Evolutionary conservation across 2,113 vertebrate species (phyloP).

Genomic region (Thamnaconus septentrionalis): DNA sequence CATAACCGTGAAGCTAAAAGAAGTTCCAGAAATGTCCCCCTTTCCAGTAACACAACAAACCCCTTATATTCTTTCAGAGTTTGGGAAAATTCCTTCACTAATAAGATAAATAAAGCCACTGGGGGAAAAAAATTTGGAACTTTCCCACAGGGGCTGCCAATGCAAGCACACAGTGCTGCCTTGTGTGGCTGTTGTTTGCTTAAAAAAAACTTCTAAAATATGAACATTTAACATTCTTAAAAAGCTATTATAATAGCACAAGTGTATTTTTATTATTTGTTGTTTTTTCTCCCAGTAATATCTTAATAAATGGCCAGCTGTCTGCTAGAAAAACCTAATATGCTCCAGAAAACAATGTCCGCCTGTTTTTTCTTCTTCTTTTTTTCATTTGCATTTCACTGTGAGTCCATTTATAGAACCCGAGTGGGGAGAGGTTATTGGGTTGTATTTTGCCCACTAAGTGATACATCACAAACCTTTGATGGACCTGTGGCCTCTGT

Average conservation of each 20-base stretch:
- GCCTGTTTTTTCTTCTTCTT: neutral
- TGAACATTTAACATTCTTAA: neutral
- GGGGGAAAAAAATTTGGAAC: neutral
- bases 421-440: slow-evolving; percentile 31
- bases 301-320: too few relatives aligned
- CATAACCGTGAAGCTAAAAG: neutral
- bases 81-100: too few relatives aligned
- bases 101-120: neutral
- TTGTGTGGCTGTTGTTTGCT: neutral
- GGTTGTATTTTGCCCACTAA: slow-evolving; percentile 39
- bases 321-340: neutral
- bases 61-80: too few relatives aligned
- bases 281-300: too few relatives aligned
- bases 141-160: neutral
- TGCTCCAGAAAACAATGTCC: neutral
- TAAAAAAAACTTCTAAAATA: neutral
- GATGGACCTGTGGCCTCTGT: slow-evolving; percentile 11
- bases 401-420: slow-evolving; percentile 1
- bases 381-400: neutral
- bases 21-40: neutral
- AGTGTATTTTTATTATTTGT: too few relatives aligned
- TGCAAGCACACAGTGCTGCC: neutral
- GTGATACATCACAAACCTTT: slow-evolving; percentile 24
- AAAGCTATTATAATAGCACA: too few relatives aligned
- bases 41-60: too few relatives aligned